Conservation (phyloP, 1,140 invertebrate species). For the Wasmannia auropunctata region DNA sequence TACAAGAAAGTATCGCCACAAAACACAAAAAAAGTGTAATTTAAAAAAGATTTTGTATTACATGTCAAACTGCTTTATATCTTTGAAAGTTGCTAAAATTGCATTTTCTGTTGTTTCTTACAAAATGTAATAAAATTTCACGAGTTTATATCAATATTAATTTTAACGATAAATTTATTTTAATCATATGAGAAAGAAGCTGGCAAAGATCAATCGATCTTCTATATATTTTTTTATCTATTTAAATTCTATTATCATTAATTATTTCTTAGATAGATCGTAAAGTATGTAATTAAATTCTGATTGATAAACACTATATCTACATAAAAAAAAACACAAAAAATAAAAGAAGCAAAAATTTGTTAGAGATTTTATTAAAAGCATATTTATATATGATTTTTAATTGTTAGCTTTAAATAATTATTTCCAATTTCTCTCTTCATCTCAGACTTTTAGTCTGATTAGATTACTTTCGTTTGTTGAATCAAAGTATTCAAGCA, state of each 20-base stretch:
- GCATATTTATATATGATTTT: background rate
- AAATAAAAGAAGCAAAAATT: background rate
- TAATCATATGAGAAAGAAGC: background rate
- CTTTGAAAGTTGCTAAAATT: background rate
- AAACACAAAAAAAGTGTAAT: background rate
- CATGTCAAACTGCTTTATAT: background rate
- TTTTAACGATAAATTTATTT: background rate
- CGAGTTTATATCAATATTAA: slow-evolving; percentile 11
- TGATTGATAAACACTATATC: background rate
- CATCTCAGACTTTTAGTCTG: slow-evolving; percentile 9
- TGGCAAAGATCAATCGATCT: background rate
- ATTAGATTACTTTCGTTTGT: slow-evolving; percentile 28
- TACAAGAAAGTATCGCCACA: background rate
- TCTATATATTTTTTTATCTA: background rate
- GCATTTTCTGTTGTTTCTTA: background rate
- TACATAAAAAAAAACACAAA: background rate
- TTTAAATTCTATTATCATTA: background rate
- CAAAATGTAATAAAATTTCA: background rate
- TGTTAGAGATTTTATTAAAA: background rate
- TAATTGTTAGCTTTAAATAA: background rate
- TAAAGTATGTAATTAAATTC: background rate
- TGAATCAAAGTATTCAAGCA: slow-evolving; percentile 28
- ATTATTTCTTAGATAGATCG: background rate
- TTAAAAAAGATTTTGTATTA: slow-evolving; percentile 32
- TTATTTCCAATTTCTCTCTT: background rate